Conservation (phyloP, 2,888 invertebrate genomes). For the Conistra vaccinii region DNA sequence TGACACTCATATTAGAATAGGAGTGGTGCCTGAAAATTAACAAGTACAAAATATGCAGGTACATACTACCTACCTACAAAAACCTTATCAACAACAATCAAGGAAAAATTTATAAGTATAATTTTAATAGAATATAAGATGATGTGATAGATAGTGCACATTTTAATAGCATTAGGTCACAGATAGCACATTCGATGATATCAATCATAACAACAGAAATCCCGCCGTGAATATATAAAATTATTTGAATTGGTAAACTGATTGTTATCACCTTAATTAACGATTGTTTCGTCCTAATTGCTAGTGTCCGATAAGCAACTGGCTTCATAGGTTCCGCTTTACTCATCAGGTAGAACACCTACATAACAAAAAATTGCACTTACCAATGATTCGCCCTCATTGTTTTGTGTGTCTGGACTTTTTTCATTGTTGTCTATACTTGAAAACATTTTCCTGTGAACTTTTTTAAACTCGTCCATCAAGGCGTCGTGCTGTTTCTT, state of each 20-base stretch:
- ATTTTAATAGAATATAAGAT: background rate
- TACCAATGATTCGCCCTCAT: conserved; percentile 73
- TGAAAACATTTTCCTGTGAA: conserved; percentile 96
- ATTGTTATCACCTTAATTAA: conserved; percentile 47
- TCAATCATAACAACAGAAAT: conserved; percentile 28
- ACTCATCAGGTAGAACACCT: background rate
- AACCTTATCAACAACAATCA: background rate
- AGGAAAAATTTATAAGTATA: background rate
- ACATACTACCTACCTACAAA: background rate
- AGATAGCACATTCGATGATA: background rate
- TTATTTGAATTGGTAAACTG: conserved; percentile 36
- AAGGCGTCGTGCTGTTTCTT: conserved; percentile 93
- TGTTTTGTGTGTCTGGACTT: conserved; percentile 40
- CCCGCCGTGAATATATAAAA: background rate
- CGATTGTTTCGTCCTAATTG: conserved; percentile 47
- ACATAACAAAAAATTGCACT: conserved; percentile 63
- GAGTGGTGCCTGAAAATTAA: background rate
- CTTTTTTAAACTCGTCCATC: conserved; percentile 97
- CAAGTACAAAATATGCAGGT: background rate
- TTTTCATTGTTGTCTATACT: conserved; percentile 77
- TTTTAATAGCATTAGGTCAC: conserved; percentile 16
- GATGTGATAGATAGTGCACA: background rate
- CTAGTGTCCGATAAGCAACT: conserved; percentile 41
- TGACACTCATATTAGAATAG: too few species aligned
- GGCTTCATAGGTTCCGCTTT: conserved; percentile 27